phyloP scores from a whole-genome alignment of 2,113 vertebrate genomes.

The Hassar affinis region DNA sequence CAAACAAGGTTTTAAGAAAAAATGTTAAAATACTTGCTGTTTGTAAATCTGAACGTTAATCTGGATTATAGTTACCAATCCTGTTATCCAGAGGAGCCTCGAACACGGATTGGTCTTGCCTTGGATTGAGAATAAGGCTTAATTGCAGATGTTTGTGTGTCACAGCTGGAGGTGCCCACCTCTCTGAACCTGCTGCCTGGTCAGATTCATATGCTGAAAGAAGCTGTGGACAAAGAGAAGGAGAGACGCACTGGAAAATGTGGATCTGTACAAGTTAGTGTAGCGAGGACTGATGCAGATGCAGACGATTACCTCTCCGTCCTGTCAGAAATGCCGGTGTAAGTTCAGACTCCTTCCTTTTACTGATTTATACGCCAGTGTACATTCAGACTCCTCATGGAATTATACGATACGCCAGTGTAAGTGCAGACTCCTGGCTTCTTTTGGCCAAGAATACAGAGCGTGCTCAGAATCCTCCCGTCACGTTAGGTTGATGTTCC shows the following conservation, averaged over 20 bases:
- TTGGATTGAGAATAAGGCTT: neutral
- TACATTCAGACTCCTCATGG: neutral
- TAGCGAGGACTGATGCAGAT: neutral
- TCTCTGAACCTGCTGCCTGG: conserved; percentile 80
- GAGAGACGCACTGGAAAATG: conserved; percentile 40
- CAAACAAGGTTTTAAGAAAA: neutral
- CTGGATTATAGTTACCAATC: too few species aligned
- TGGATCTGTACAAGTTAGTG: neutral
- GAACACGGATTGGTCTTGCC: neutral
- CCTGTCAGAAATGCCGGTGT: conserved; percentile 66
- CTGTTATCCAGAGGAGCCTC: neutral
- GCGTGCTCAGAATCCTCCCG: too few species aligned
- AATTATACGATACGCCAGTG: too few species aligned
- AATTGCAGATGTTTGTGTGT: conserved; percentile 21
- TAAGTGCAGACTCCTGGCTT: neutral
- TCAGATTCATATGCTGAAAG: conserved; percentile 73
- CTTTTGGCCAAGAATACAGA: too few species aligned
- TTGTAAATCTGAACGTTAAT: too few species aligned
- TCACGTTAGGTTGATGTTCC: too few species aligned
- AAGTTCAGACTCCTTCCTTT: conserved; percentile 48
- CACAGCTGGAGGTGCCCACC: conserved; percentile 72
- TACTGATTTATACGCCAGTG: neutral
- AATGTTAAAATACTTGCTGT: too few species aligned
- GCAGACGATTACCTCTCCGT: neutral
- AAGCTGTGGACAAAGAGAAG: conserved; percentile 72